Evolutionary conservation across 2,888 invertebrate species (phyloP).

Genomic region (Aspidiotus destructor): DNA sequence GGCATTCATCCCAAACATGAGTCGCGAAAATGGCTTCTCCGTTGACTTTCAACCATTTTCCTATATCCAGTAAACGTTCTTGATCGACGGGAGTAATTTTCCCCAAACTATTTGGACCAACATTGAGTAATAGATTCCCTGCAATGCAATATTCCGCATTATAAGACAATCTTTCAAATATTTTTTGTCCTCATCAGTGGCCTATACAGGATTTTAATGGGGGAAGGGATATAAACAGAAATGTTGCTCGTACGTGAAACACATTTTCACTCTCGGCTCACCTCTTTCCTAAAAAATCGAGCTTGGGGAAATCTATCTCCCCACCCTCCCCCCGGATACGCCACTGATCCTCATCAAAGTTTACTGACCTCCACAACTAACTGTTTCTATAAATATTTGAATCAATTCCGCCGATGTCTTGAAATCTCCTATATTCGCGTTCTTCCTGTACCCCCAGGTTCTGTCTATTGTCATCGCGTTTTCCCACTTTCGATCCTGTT

Average conservation of each 20-base stretch:
- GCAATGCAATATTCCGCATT: too few species aligned
- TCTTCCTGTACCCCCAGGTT: slow-evolving; percentile 79
- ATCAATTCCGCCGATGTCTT: slow-evolving; percentile 59
- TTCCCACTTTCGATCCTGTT: slow-evolving; percentile 82
- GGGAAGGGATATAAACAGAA: too few species aligned
- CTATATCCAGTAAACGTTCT: slow-evolving; percentile 68
- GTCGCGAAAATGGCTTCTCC: slow-evolving; percentile 77
- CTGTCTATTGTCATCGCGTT: slow-evolving; percentile 86
- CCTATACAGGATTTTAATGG: too few species aligned
- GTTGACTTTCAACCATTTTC: slow-evolving; percentile 69
- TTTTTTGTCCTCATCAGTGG: too few species aligned
- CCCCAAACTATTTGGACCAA: slow-evolving; percentile 84
- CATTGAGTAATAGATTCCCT: slow-evolving; percentile 71
- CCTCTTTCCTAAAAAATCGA: too few species aligned
- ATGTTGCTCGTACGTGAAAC: too few species aligned
- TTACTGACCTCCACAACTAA: slow-evolving; percentile 67
- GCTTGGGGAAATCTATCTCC: too few species aligned
- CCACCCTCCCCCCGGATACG: too few species aligned
- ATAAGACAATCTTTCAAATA: too few species aligned
- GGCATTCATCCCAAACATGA: slow-evolving; percentile 61
- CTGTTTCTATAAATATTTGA: slow-evolving; percentile 58
- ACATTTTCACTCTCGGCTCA: too few species aligned
- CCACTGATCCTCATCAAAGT: too few species aligned
- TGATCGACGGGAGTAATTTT: slow-evolving; percentile 75
- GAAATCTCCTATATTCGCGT: slow-evolving; percentile 58